Evolutionary conservation across 2,113 vertebrate species (phyloP).

Genomic region (Perca flavescens): DNA sequence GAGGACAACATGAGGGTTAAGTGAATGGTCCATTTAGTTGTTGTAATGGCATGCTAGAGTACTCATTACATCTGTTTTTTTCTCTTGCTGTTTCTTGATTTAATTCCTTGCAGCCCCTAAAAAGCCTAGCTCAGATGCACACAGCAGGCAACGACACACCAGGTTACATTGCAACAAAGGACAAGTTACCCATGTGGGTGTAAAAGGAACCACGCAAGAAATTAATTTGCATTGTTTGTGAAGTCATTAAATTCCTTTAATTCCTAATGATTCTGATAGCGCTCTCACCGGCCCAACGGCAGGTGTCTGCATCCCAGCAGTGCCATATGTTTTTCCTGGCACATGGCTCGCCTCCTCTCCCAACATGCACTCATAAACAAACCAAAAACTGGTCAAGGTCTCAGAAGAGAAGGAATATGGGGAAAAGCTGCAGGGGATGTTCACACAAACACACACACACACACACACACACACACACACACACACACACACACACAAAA

Average conservation of each 20-base stretch:
- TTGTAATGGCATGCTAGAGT: neutral
- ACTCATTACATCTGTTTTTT: neutral
- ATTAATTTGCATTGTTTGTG: constrained; percentile 72
- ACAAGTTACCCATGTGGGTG: constrained; percentile 40
- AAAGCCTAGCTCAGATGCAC: neutral
- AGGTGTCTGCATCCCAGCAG: constrained; percentile 78
- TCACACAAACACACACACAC: constrained; percentile 50
- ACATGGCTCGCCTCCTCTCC: constrained; percentile 69
- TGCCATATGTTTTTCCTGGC: constrained; percentile 85
- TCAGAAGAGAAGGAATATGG: constrained; percentile 69
- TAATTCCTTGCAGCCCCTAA: neutral
- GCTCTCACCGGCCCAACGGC: constrained; percentile 71
- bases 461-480: constrained; percentile 46
- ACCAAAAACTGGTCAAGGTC: constrained; percentile 82
- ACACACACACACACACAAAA: constrained; percentile 1
- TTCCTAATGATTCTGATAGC: constrained; percentile 76
- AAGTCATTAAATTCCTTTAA: constrained; percentile 81
- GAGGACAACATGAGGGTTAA: neutral
- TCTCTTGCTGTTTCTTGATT: neutral
- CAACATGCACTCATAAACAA: constrained; percentile 81
- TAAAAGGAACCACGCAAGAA: constrained; percentile 63
- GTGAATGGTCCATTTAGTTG: neutral
- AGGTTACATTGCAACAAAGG: constrained; percentile 39
- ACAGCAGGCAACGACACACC: constrained; percentile 14
- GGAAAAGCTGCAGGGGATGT: constrained; percentile 58